A percentile compares a stretch with the other conserved stretches of the same genome.
These are phyloP conservation scores for Phodopus roborovskii DNA, from an alignment of 2,113 vertebrate species.

Conservation along the genomic window DNA sequence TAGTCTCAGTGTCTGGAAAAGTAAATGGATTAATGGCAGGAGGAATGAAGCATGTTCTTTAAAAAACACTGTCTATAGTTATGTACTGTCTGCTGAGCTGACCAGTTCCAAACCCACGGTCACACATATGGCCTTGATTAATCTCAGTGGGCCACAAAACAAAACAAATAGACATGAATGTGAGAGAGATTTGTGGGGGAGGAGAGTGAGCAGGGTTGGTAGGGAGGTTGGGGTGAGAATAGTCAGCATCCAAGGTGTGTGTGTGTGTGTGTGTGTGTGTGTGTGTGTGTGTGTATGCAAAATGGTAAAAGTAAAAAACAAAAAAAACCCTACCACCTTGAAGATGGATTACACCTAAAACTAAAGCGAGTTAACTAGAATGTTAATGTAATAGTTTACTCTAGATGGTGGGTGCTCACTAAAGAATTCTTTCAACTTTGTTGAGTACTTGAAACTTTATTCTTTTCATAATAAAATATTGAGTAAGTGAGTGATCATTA, in stretches of 20 bases:
- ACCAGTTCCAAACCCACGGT: background rate
- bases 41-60: background rate
- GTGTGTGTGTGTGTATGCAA: too few relatives aligned
- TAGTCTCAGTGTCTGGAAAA: background rate
- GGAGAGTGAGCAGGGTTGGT: too few relatives aligned
- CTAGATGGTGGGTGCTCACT: background rate
- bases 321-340: background rate
- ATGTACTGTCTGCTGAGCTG: background rate
- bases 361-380: conserved; percentile 24
- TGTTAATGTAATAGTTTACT: background rate
- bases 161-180: background rate
- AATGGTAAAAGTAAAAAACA: background rate
- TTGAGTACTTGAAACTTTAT: conserved; percentile 46
- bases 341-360: background rate
- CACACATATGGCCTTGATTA: background rate
- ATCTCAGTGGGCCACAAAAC: background rate
- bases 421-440: conserved; percentile 26
- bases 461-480: conserved; percentile 53
- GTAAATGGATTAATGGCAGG: conserved; percentile 21
- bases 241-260: background rate
- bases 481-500: background rate
- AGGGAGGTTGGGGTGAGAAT: background rate
- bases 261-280: too few relatives aligned
- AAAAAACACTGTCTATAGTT: background rate
- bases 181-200: background rate